Evolutionary conservation across 2,888 invertebrate genomes (phyloP).

Genomic region (Nephrotoma flavescens): DNA sequence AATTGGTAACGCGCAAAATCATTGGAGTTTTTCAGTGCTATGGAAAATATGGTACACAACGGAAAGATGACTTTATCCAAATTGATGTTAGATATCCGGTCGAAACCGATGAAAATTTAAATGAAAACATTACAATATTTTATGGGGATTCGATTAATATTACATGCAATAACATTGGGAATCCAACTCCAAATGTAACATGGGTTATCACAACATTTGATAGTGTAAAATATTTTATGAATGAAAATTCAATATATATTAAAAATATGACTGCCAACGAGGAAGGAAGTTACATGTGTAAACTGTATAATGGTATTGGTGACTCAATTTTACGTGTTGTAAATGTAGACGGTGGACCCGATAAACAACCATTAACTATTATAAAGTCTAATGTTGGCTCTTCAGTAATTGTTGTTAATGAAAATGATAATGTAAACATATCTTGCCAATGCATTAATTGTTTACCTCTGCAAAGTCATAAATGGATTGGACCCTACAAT

Average conservation of each 20-base stretch:
- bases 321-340: not conserved
- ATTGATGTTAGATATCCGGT: constrained; percentile 10
- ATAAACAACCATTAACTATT: not conserved
- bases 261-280: constrained; percentile 9
- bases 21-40: constrained; percentile 11
- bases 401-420: constrained; percentile 2
- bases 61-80: constrained; percentile 7
- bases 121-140: not conserved
- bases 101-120: constrained; percentile 7
- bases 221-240: not conserved
- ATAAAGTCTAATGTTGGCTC: not conserved
- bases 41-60: constrained; percentile 7
- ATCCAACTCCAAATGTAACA: constrained; percentile 8
- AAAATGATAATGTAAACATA: constrained; percentile 8
- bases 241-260: not conserved
- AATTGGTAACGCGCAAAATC: not conserved
- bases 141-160: constrained; percentile 6
- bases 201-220: constrained; percentile 6
- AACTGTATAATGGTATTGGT: constrained; percentile 14
- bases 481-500: constrained; percentile 1
- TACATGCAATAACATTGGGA: constrained; percentile 7
- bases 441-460: constrained; percentile 12
- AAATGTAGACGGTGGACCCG: not conserved
- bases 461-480: constrained; percentile 6
- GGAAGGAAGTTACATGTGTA: constrained; percentile 19